phyloP scores from a whole-genome alignment of 2,888 invertebrate genomes.

The Meliscaeva auricollis region DNA sequence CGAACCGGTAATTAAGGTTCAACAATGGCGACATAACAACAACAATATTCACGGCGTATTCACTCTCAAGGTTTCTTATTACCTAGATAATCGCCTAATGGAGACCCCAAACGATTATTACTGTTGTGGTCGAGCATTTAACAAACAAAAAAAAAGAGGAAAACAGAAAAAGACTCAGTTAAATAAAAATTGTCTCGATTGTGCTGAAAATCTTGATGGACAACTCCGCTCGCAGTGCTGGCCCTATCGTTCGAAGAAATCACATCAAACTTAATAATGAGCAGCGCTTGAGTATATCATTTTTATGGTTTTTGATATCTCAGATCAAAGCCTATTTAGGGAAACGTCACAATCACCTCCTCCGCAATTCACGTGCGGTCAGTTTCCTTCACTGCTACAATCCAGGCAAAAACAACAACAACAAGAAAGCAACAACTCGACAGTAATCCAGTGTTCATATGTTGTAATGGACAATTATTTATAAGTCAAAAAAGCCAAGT shows the following conservation, averaged over 20 bases:
- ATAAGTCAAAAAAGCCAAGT: conserved; percentile 20
- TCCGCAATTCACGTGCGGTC: conserved; percentile 56
- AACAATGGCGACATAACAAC: conserved; percentile 52
- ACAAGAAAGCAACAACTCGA: conserved; percentile 61
- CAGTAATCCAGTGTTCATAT: conserved; percentile 59
- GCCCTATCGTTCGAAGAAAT: conserved; percentile 51
- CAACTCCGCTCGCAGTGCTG: conserved; percentile 44
- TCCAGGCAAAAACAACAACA: neutral
- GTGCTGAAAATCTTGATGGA: conserved; percentile 65
- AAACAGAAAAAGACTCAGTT: neutral
- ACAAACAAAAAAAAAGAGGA: neutral
- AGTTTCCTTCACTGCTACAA: conserved; percentile 1
- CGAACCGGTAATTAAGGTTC: conserved; percentile 69
- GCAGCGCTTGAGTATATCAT: conserved; percentile 28
- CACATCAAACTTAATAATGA: conserved; percentile 48
- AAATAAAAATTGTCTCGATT: conserved; percentile 49
- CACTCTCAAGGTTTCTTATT: conserved; percentile 59
- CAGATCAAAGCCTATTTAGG: conserved; percentile 54
- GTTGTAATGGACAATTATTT: conserved; percentile 68
- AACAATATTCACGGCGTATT: neutral
- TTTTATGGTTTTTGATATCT: conserved; percentile 20
- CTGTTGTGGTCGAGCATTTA: conserved; percentile 23
- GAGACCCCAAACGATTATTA: conserved; percentile 54
- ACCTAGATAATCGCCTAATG: conserved; percentile 55
- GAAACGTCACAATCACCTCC: conserved; percentile 61